Conservation (phyloP, 2,113 vertebrate genomes). For the Baryphthengus martii region DNA sequence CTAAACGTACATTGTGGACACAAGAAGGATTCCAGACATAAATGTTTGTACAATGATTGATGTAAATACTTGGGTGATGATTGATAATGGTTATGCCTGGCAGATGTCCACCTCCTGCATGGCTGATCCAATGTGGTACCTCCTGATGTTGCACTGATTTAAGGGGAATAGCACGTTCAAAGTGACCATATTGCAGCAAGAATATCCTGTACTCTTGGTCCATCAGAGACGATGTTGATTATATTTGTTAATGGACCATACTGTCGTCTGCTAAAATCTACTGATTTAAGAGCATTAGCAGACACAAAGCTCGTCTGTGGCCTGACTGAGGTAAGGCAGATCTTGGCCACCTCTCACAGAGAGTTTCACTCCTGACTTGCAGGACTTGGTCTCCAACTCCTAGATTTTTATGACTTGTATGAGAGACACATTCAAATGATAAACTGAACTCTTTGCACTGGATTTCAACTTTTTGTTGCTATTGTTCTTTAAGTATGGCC, state of each 20-base stretch:
- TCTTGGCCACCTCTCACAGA: not conserved
- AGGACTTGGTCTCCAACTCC: not conserved
- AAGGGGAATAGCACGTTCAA: not conserved
- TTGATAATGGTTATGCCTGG: slow-evolving; percentile 3
- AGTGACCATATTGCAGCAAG: slow-evolving; percentile 16
- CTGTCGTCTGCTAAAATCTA: not conserved
- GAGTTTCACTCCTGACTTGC: slow-evolving; percentile 21
- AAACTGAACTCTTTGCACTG: not conserved
- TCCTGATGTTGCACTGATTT: not conserved
- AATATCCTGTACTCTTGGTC: not conserved
- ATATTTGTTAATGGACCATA: slow-evolving; percentile 31
- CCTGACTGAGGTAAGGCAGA: not conserved
- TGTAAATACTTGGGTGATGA: slow-evolving; percentile 48
- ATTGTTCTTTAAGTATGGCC: not conserved
- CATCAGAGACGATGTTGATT: not conserved
- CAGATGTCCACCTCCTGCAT: slow-evolving; percentile 42
- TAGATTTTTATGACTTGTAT: not conserved
- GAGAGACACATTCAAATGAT: not conserved
- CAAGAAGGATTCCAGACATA: slow-evolving; percentile 25
- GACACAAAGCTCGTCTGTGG: not conserved
- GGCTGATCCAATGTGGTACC: not conserved
- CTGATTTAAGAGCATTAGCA: slow-evolving; percentile 1
- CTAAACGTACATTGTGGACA: not conserved
- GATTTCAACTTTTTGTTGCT: not conserved
- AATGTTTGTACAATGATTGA: slow-evolving; percentile 26